Evolutionary conservation across 2,113 vertebrate species (phyloP), one percentile per base, ranked within the genome.

Genomic region (Dolichallabes microphthalmus): DNA sequence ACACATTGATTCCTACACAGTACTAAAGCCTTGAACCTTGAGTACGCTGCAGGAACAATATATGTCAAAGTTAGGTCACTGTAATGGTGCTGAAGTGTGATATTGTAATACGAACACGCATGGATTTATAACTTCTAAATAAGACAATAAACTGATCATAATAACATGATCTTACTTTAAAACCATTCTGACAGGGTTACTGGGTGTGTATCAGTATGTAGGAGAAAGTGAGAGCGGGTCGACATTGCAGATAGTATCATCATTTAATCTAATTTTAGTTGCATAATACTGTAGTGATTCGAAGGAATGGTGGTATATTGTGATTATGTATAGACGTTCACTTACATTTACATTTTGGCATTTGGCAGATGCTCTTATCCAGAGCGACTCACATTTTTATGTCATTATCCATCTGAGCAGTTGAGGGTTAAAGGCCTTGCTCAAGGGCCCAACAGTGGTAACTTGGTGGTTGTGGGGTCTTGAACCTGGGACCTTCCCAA

Each of bases 121-220:
- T 20, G 15, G 5, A 15, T 13, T 13, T 63, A 17, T 63, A 22
- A 1, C 25, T 12, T 61, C 60, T 61, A 22, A 22, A 61, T 64
- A 1, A 12, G 63, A 64, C 63, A 27, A 8, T 68, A 17, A 68
- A 8, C 27, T 8, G 27, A 14, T 32, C 27, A 68, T 32, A 32
- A 68, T 68, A 14, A 68, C 14, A 17, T 32, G 27, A 17, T 39
- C 66, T 19, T 35, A 32, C n/a, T n/a, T n/a, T n/a, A n/a, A n/a
- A n/a, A n/a, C n/a, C n/a, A 27, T 60, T 19, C 58, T 25, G 20
- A 25, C 2, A n/a, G 60, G 22, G 9, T 63, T 15, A 30, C 13
- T 52, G 13, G n/a, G 74, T 84, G 50, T 84, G 73, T 76, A 32
- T 75, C 78, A 73, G 71, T 77, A 20, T 83, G 81, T 52, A 35